Conservation (phyloP, 2,888 invertebrate genomes). For the Morpho achilles region DNA sequence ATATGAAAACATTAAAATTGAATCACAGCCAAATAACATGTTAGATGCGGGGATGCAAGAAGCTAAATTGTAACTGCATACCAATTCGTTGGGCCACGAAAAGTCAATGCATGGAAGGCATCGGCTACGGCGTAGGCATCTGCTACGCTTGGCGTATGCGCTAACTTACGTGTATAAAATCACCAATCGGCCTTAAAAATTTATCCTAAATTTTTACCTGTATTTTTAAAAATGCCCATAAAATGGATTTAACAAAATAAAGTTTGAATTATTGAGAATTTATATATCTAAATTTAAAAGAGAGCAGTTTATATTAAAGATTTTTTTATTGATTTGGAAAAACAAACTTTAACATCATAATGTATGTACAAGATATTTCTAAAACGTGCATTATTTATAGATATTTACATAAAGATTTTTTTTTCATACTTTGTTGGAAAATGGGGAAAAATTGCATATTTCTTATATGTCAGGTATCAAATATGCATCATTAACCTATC, state of each 20-base stretch:
- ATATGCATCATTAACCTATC: conserved; percentile 15
- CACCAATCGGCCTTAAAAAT: conserved; percentile 6
- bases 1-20: conserved; percentile 74
- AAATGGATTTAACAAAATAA: no score
- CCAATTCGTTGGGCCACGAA: conserved; percentile 45
- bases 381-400: no score
- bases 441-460: neutral
- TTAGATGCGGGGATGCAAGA: conserved; percentile 58
- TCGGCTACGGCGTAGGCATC: conserved; percentile 58
- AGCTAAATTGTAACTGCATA: conserved; percentile 55
- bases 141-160: conserved; percentile 46
- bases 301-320: no score
- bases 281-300: no score
- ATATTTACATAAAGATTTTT: no score
- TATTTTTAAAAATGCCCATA: no score
- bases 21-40: conserved; percentile 67
- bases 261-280: no score
- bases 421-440: neutral
- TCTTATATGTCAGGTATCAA: conserved; percentile 2
- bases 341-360: no score
- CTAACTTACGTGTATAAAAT: conserved; percentile 30
- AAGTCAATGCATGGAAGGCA: conserved; percentile 31
- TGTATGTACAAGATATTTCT: no score
- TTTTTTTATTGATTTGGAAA: no score
- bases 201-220: neutral